Base-by-base conservation (phyloP, 2,888 invertebrate species). In the Scelioninae gen. 1 region DNA sequence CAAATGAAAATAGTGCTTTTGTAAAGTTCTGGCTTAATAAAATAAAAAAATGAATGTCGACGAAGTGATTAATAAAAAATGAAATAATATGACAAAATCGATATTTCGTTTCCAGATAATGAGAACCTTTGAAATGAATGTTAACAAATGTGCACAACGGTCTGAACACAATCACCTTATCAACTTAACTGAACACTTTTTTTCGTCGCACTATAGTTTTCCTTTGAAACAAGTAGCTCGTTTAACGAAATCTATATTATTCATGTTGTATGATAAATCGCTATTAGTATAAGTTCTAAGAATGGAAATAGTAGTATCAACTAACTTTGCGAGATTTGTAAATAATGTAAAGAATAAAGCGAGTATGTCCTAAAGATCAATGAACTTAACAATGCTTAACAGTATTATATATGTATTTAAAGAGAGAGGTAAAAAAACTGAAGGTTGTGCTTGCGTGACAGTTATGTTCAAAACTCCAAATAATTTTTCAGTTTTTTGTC, bases 241-340 rank as follows among this genome's bases (percentile, higher is more conserved):
- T 53, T 47, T 38, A 65, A 16, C 11, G 40, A 53, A 66, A 66
- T 53, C 34, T 40, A 51, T 66, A 66, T 66, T 66, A 66, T 66
- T 66, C 29, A 66, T 53, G 16, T n/a, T n/a, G 15, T n/a, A 9
- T 53, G 49, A 63, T 63, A 49, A 63, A 63, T 63, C 23, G 23
- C 9, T 49, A 65, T 49, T 66, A 40, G 10, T 15, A 13, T 66
- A 15, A n/a, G 29, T 65, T 51, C 51, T 51, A 51, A 65, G 65
- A 65, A 65, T 34, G 38, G 38, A 16, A 65, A 32, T 32, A 15
- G 51, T 38, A n/a, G 47, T 51, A 65, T 65, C 51, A 63, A 31
- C 49, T 11, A 45, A 63, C 16, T 65, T 65, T 38, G 49, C 51
- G 10, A 34, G 38, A 65, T 23, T 47, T 16, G 15, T 51, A 31